These are phyloP conservation scores for Heliconius melpomene DNA, from an alignment of 1,140 invertebrate species.

Conservation along the genomic window DNA sequence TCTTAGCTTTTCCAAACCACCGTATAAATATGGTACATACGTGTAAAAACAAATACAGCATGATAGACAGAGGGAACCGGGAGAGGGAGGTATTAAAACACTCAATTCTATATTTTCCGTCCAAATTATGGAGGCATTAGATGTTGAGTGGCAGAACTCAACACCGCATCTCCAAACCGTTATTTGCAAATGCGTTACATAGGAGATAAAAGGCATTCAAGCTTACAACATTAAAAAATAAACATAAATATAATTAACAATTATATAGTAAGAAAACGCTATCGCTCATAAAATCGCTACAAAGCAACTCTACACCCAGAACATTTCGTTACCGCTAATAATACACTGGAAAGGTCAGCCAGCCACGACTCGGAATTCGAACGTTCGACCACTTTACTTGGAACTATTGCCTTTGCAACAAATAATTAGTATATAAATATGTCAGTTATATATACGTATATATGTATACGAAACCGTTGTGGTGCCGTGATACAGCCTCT, in stretches of 20 bases:
- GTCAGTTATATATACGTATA: too few species aligned
- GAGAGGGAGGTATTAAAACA: background rate
- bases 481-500: too few species aligned
- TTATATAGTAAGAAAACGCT: conserved; percentile 22
- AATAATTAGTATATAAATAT: background rate
- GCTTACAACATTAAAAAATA: background rate
- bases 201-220: background rate
- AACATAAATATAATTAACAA: background rate
- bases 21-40: too few species aligned
- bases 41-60: too few species aligned
- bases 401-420: conserved; percentile 3
- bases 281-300: conserved; percentile 22
- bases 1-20: too few species aligned
- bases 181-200: too few species aligned
- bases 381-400: conserved; percentile 17
- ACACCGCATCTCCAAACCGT: too few species aligned
- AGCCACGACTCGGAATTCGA: conserved; percentile 31
- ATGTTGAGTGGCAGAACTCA: too few species aligned
- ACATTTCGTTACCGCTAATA: conserved; percentile 31
- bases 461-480: too few species aligned
- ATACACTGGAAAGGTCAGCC: conserved; percentile 32
- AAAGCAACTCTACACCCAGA: background rate
- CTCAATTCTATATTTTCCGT: background rate
- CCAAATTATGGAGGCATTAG: too few species aligned
- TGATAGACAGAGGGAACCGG: background rate